These are phyloP conservation scores for Silurus aristotelis DNA, from an alignment of 2,797 vertebrate genomes.

Conservation along the genomic window DNA sequence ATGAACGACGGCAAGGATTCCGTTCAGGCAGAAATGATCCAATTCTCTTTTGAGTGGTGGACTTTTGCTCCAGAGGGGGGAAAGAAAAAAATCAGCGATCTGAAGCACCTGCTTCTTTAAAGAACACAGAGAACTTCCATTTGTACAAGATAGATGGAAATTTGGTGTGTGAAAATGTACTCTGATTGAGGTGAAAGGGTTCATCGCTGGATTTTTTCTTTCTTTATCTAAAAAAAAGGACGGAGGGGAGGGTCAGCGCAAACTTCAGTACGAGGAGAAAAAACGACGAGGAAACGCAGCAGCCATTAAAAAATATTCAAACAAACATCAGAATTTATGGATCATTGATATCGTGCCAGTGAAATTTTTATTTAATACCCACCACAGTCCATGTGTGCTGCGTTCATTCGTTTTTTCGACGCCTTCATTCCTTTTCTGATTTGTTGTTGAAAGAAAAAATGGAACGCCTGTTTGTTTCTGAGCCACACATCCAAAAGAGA, in stretches of 20 bases:
- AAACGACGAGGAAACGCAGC: not conserved
- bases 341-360: not conserved
- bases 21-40: conserved; percentile 36
- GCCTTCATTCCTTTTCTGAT: too few relatives aligned
- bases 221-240: not conserved
- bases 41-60: conserved; percentile 32
- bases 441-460: too few relatives aligned
- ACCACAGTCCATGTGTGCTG: not conserved
- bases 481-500: too few relatives aligned
- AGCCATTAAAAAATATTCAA: not conserved
- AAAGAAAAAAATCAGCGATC: not conserved
- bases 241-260: not conserved
- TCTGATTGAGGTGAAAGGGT: conserved; percentile 26
- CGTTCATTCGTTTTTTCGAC: too few relatives aligned
- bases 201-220: not conserved
- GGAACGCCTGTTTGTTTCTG: too few relatives aligned
- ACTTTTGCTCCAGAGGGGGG: not conserved
- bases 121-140: not conserved
- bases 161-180: not conserved
- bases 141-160: not conserved
- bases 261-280: not conserved
- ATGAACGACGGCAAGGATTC: conserved; percentile 42
- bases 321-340: not conserved
- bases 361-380: not conserved
- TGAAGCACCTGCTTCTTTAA: conserved; percentile 7